These are phyloP conservation scores for Erethizon dorsatum DNA, from an alignment of 2,797 vertebrate species.

Conservation along the genomic window DNA sequence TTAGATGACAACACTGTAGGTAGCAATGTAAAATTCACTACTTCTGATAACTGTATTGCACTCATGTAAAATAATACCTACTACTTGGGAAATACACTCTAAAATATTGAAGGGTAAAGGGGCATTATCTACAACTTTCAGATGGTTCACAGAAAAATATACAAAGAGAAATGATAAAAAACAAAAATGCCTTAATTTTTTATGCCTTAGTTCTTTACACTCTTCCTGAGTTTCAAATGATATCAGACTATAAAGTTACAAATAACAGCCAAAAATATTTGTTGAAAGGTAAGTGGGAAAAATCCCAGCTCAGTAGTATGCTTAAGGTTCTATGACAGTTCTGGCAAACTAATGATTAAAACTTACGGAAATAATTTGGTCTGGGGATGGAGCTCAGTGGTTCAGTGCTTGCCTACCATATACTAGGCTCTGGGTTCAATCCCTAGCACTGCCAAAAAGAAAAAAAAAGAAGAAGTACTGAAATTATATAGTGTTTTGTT, in stretches of 20 bases:
- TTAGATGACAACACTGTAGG: background rate
- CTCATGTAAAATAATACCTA: background rate
- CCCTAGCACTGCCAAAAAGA: background rate
- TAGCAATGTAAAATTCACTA: background rate
- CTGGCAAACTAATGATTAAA: constrained; percentile 21
- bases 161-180: constrained; percentile 36
- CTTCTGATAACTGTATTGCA: background rate
- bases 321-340: background rate
- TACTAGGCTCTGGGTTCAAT: background rate
- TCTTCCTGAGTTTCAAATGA: constrained; percentile 20
- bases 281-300: background rate
- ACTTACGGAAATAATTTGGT: background rate
- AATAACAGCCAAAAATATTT: constrained; percentile 28
- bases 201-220: background rate
- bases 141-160: background rate
- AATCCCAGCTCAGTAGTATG: background rate
- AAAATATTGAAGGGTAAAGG: background rate
- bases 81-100: background rate
- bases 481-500: background rate
- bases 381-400: background rate
- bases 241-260: constrained; percentile 22
- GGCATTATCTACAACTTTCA: background rate
- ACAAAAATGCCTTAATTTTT: background rate
- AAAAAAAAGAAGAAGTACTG: background rate
- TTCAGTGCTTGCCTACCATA: background rate